Evolutionary conservation across 2,113 vertebrate species (phyloP).

Genomic region (Smithornis capensis): DNA sequence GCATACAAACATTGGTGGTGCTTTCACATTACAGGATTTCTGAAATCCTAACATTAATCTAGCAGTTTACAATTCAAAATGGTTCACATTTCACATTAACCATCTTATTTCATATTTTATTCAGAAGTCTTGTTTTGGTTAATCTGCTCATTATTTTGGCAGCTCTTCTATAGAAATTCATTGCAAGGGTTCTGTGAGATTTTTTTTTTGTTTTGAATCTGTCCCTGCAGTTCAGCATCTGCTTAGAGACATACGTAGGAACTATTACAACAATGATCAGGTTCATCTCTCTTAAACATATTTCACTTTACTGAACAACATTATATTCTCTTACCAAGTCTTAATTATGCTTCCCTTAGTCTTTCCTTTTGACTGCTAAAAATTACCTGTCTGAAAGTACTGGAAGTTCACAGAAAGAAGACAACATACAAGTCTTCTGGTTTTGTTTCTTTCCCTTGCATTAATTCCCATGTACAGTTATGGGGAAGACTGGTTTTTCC

Average conservation of each 20-base stretch:
- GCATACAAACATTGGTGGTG: no score
- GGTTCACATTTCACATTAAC: neutral
- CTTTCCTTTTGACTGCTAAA: neutral
- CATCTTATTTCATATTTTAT: neutral
- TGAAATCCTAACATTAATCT: neutral
- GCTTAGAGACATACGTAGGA: neutral
- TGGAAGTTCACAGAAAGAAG: neutral
- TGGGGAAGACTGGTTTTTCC: neutral
- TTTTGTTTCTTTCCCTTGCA: neutral
- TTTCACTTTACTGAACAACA: neutral
- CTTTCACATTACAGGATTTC: neutral
- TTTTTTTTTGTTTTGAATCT: neutral
- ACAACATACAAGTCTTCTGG: neutral
- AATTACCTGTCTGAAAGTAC: neutral
- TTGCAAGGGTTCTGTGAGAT: neutral
- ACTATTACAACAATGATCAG: neutral
- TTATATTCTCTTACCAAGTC: neutral
- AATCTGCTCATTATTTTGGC: neutral
- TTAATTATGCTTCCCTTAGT: neutral
- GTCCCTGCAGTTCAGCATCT: neutral
- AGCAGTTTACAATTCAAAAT: neutral
- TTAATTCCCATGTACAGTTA: neutral
- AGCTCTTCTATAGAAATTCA: neutral
- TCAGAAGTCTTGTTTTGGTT: neutral
- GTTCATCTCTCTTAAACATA: neutral